Conservation (phyloP, 2,113 vertebrate species). For the Ictidomys tridecemlineatus region DNA sequence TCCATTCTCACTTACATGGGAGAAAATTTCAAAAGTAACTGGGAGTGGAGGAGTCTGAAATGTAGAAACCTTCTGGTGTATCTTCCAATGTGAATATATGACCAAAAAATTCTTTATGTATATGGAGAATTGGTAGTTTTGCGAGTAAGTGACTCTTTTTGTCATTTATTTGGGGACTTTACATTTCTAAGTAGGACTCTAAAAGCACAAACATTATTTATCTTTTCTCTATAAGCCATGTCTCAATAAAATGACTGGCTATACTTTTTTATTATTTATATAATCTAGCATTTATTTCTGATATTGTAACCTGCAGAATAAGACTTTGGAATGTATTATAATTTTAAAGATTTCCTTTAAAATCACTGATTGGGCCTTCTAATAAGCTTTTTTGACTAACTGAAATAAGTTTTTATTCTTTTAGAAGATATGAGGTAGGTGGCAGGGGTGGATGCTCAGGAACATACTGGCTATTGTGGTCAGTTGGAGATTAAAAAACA, state of each 20-base stretch:
- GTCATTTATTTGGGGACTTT: slow-evolving; percentile 10
- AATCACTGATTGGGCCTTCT: slow-evolving; percentile 2
- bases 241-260: slow-evolving; percentile 35
- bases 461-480: slow-evolving; percentile 42
- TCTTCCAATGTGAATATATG: slow-evolving; percentile 38
- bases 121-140: slow-evolving; percentile 27
- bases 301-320: slow-evolving; percentile 39
- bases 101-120: neutral
- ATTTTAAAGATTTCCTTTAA: slow-evolving; percentile 53
- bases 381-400: slow-evolving; percentile 17
- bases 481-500: slow-evolving; percentile 40
- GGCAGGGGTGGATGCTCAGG: slow-evolving; percentile 40
- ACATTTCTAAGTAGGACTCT: slow-evolving; percentile 47
- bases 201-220: slow-evolving; percentile 29
- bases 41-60: slow-evolving; percentile 32
- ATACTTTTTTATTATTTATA: slow-evolving; percentile 44
- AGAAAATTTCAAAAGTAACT: slow-evolving; percentile 18
- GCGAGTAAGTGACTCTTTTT: neutral
- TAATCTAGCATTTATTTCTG: slow-evolving; percentile 24
- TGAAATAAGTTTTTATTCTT: slow-evolving; percentile 48
- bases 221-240: slow-evolving; percentile 26
- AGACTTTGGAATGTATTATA: neutral
- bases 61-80: neutral
- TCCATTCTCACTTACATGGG: slow-evolving; percentile 9
- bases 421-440: slow-evolving; percentile 53